Evolutionary conservation across 2,888 invertebrate genomes (phyloP).

Genomic region (Papilio demoleus): DNA sequence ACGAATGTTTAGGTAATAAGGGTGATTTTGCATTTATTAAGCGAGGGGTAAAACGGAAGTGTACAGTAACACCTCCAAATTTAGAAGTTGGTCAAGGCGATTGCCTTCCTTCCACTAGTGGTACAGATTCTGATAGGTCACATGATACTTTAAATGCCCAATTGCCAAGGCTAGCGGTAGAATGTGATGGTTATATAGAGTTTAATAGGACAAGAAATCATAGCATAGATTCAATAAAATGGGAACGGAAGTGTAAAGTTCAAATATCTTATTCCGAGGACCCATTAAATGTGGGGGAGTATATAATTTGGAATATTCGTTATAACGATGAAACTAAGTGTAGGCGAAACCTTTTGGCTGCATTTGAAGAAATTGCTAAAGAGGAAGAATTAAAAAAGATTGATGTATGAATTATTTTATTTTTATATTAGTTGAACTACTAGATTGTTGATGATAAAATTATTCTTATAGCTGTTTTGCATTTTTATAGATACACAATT

Average conservation of each 20-base stretch:
- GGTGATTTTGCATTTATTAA: slow-evolving; percentile 63
- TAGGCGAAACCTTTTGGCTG: slow-evolving; percentile 82
- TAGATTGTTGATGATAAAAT: background rate
- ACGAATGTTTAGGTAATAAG: slow-evolving; percentile 55
- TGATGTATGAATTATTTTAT: slow-evolving; percentile 14
- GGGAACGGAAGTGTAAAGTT: slow-evolving; percentile 85
- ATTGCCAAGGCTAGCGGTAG: slow-evolving; percentile 72
- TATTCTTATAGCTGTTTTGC: background rate
- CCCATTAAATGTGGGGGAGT: slow-evolving; percentile 79
- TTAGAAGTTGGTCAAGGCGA: slow-evolving; percentile 76
- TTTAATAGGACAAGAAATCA: slow-evolving; percentile 69
- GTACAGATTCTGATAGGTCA: slow-evolving; percentile 65
- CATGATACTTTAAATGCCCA: slow-evolving; percentile 72
- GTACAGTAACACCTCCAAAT: slow-evolving; percentile 71
- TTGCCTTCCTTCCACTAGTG: slow-evolving; percentile 75
- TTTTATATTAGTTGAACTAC: background rate
- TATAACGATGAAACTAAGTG: slow-evolving; percentile 85
- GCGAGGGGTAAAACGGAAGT: slow-evolving; percentile 58
- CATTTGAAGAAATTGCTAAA: slow-evolving; percentile 72
- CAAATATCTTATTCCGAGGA: slow-evolving; percentile 85
- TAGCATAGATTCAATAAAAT: slow-evolving; percentile 76
- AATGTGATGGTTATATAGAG: slow-evolving; percentile 77
- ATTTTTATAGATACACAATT: background rate
- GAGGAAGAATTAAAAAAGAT: slow-evolving; percentile 50
- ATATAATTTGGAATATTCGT: slow-evolving; percentile 84